phyloP scores from a whole-genome alignment of 2,888 invertebrate species.

The Exephanes ischioxanthus region DNA sequence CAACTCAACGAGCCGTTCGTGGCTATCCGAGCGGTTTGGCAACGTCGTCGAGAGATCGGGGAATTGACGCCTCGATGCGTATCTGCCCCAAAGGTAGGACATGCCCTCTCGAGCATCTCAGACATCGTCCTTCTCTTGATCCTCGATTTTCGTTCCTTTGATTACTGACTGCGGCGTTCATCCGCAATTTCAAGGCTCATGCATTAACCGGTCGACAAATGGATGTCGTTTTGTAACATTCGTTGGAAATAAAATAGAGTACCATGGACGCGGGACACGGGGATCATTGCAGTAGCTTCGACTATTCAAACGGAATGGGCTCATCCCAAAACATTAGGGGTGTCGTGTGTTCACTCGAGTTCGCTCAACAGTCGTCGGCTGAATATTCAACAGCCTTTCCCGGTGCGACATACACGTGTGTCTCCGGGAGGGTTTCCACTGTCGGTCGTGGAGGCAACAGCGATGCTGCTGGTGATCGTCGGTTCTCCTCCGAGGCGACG shows the following conservation, averaged over 20 bases:
- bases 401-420: constrained; percentile 65
- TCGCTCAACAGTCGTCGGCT: constrained; percentile 75
- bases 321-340: constrained; percentile 67
- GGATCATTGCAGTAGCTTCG: background rate
- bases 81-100: constrained; percentile 18
- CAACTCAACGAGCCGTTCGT: constrained; percentile 78
- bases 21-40: constrained; percentile 65
- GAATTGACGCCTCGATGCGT: constrained; percentile 42
- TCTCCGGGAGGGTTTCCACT: constrained; percentile 40
- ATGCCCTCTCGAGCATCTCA: background rate
- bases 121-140: background rate
- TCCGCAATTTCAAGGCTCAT: background rate
- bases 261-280: background rate
- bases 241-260: background rate
- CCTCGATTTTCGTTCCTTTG: background rate
- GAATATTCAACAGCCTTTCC: constrained; percentile 82
- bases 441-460: constrained; percentile 40
- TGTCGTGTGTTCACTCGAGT: constrained; percentile 70
- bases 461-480: background rate
- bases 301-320: constrained; percentile 11
- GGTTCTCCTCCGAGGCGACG: background rate
- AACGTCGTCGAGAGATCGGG: constrained; percentile 58
- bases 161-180: background rate
- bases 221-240: no score
- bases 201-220: no score